A percentile compares a stretch with the other conserved stretches of the same genome.
phyloP scores from a whole-genome alignment of 2,888 invertebrate genomes.

The Cheilosia scutellata region DNA sequence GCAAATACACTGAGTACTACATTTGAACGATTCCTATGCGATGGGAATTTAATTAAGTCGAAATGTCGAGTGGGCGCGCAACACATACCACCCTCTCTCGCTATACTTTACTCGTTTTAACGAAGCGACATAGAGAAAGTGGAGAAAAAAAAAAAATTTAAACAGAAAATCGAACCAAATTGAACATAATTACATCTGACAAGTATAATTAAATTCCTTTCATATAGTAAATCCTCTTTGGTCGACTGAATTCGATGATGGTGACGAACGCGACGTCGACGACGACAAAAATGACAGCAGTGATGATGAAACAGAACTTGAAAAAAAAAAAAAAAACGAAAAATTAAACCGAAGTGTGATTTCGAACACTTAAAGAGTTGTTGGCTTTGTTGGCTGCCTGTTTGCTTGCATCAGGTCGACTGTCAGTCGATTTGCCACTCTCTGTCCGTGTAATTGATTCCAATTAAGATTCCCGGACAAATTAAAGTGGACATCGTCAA shows the following conservation, averaged over 20 bases:
- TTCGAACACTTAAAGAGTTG: conserved; percentile 64
- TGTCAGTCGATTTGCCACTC: conserved; percentile 56
- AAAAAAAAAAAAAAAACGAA: conserved; percentile 19
- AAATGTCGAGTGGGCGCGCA: conserved; percentile 52
- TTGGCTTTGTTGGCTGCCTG: conserved; percentile 34
- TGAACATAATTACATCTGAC: conserved; percentile 74
- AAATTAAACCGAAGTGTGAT: conserved; percentile 41
- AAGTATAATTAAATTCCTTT: conserved; percentile 74
- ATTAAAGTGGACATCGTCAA: conserved; percentile 57
- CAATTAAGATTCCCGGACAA: conserved; percentile 70
- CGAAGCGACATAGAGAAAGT: conserved; percentile 1
- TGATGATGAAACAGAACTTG: conserved; percentile 29
- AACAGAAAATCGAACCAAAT: conserved; percentile 66
- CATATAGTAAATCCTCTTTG: conserved; percentile 57
- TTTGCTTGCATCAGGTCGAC: conserved; percentile 11
- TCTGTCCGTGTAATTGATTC: conserved; percentile 58
- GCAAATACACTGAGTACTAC: conserved; percentile 11
- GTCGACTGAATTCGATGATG: conserved; percentile 32
- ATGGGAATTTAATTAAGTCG: conserved; percentile 71
- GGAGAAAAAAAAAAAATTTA: neutral
- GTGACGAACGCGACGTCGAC: neutral
- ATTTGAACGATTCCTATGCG: conserved; percentile 48
- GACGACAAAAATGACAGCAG: conserved; percentile 26
- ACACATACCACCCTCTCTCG: neutral
- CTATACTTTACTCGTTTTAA: neutral